phyloP scores from a whole-genome alignment of 2,888 invertebrate genomes.

The Neuroscelio doddi region DNA sequence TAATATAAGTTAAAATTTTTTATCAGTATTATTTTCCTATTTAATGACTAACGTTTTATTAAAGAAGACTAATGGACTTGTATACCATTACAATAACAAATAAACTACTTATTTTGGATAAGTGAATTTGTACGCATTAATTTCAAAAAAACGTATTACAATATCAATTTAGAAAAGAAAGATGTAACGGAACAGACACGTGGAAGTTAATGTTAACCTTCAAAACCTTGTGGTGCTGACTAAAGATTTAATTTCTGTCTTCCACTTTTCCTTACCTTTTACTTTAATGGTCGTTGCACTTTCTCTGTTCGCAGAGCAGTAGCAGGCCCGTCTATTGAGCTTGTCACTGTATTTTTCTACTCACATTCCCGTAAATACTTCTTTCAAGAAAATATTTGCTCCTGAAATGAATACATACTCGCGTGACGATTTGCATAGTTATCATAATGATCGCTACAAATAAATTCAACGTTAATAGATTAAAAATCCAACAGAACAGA shows the following conservation, averaged over 20 bases:
- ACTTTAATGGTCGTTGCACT: constrained; percentile 67
- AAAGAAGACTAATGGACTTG: no score
- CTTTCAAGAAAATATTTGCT: constrained; percentile 48
- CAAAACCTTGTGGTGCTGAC: constrained; percentile 22
- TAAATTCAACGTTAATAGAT: no score
- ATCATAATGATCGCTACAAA: no score
- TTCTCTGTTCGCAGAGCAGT: constrained; percentile 60
- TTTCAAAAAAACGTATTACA: not conserved
- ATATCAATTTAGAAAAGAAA: not conserved
- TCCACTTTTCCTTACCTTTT: constrained; percentile 65
- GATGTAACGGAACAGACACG: constrained; percentile 6
- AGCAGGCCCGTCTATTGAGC: constrained; percentile 48
- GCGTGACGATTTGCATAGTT: constrained; percentile 19
- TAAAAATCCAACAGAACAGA: no score
- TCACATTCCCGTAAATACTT: constrained; percentile 49
- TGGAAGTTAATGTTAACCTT: constrained; percentile 30
- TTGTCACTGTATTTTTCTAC: constrained; percentile 51
- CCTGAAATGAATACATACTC: constrained; percentile 28
- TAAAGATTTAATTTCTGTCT: constrained; percentile 38
- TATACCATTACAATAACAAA: no score
- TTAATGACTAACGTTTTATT: no score
- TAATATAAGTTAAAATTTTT: no score
- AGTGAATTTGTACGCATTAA: not conserved
- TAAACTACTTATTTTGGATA: no score
- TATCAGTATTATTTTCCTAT: no score